Evolutionary conservation across 2,113 vertebrate genomes (phyloP).

Genomic region (Prunella himalayana): DNA sequence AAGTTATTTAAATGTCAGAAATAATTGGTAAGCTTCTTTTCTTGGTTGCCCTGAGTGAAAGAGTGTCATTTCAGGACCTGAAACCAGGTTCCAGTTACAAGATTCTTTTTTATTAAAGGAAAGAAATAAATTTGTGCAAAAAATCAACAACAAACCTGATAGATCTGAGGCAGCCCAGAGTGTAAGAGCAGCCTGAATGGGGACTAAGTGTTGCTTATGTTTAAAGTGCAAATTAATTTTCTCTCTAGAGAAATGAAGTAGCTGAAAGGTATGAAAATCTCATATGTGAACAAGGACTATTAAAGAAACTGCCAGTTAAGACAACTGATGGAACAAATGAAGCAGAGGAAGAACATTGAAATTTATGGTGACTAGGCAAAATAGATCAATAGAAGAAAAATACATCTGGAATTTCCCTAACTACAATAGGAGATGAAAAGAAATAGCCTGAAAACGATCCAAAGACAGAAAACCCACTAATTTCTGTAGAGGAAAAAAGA

Average conservation of each 20-base stretch:
- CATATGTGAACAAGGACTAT: background rate
- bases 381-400: conserved; percentile 39
- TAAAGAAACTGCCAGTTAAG: conserved; percentile 40
- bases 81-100: background rate
- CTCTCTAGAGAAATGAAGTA: conserved; percentile 32
- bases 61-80: conserved; percentile 13
- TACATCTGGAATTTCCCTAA: background rate
- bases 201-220: conserved; percentile 12
- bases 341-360: background rate
- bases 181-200: background rate
- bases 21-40: conserved; percentile 3
- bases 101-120: background rate
- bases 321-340: conserved; percentile 21
- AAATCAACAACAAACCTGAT: background rate
- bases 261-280: conserved; percentile 47
- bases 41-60: background rate
- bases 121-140: background rate
- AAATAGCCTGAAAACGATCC: background rate
- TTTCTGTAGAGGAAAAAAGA: background rate
- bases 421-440: background rate
- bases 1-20: conserved; percentile 30
- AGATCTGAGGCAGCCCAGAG: background rate
- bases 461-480: background rate
- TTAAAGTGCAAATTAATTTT: conserved; percentile 61
- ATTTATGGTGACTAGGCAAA: conserved; percentile 40